A percentile compares a stretch with the other conserved stretches of the same genome.
Conservation (phyloP, 2,113 vertebrate species). For the Ascaphus truei region DNA sequence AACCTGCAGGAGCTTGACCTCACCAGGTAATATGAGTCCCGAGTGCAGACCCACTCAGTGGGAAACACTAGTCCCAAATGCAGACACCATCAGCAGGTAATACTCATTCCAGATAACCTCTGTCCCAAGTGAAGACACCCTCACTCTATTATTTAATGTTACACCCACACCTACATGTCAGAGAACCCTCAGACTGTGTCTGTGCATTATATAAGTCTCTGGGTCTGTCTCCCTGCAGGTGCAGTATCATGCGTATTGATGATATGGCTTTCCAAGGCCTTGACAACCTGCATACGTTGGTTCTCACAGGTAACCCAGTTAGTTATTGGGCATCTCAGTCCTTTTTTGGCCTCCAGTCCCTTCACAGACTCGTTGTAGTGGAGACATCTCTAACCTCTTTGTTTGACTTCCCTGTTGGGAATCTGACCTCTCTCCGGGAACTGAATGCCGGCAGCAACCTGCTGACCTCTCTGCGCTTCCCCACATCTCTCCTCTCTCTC, state of each 20-base stretch:
- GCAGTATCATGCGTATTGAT: constrained; percentile 55
- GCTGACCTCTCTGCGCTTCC: constrained; percentile 57
- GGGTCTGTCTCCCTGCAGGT: constrained; percentile 48
- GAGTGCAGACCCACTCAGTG: too few relatives aligned
- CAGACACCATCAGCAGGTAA: too few relatives aligned
- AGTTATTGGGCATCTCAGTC: constrained; percentile 40
- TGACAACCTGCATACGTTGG: constrained; percentile 54
- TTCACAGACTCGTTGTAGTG: constrained; percentile 56
- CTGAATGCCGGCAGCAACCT: constrained; percentile 62
- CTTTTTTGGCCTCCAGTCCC: constrained; percentile 52
- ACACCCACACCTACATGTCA: too few relatives aligned
- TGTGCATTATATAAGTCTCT: too few relatives aligned
- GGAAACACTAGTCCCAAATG: too few relatives aligned
- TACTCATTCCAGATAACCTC: too few relatives aligned
- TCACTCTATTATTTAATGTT: too few relatives aligned
- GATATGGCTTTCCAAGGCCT: constrained; percentile 58
- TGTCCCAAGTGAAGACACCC: too few relatives aligned
- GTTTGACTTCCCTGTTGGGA: constrained; percentile 54
- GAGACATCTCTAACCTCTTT: constrained; percentile 53
- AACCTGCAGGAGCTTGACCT: constrained; percentile 61
- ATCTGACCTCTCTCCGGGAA: constrained; percentile 54
- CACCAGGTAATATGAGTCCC: constrained; percentile 68
- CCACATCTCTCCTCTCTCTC: constrained; percentile 56
- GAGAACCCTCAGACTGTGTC: too few relatives aligned
- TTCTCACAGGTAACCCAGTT: constrained; percentile 67